Percentiles rank a stretch among this genome's conserved stretches.
phyloP scores from a whole-genome alignment of 1,140 invertebrate genomes.

The Nixonia krombeini region DNA sequence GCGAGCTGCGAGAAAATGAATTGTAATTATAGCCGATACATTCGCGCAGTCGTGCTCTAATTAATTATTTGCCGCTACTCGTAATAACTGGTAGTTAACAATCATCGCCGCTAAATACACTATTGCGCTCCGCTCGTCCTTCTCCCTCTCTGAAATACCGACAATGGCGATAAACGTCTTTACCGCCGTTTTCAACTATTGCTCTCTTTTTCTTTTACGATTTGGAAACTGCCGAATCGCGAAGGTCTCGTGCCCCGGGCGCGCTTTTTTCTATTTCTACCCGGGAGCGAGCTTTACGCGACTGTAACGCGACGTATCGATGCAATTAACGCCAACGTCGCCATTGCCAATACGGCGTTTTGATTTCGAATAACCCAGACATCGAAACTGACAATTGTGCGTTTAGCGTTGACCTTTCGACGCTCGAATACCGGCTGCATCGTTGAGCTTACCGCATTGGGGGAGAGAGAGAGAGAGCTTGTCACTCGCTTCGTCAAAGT shows the following conservation, averaged over 20 bases:
- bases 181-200: too few relatives aligned
- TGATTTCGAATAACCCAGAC: slow-evolving; percentile 38
- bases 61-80: slow-evolving; percentile 34
- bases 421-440: slow-evolving; percentile 41
- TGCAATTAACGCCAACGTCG: slow-evolving; percentile 62
- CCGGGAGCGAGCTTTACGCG: too few relatives aligned
- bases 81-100: slow-evolving; percentile 32
- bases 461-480: too few relatives aligned
- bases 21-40: slow-evolving; percentile 44
- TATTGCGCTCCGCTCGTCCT: too few relatives aligned
- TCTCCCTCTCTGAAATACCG: too few relatives aligned
- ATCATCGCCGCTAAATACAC: neutral
- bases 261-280: too few relatives aligned
- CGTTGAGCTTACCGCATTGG: slow-evolving; percentile 42
- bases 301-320: slow-evolving; percentile 48
- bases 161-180: too few relatives aligned
- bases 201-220: too few relatives aligned
- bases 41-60: slow-evolving; percentile 34
- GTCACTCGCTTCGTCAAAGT: slow-evolving; percentile 44
- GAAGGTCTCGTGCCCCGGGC: too few relatives aligned
- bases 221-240: too few relatives aligned
- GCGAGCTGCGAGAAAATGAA: slow-evolving; percentile 32
- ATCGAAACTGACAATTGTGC: slow-evolving; percentile 48
- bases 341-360: slow-evolving; percentile 55
- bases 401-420: slow-evolving; percentile 49